phyloP scores from a whole-genome alignment of 2,888 invertebrate genomes.

The Calameuta idolon region DNA sequence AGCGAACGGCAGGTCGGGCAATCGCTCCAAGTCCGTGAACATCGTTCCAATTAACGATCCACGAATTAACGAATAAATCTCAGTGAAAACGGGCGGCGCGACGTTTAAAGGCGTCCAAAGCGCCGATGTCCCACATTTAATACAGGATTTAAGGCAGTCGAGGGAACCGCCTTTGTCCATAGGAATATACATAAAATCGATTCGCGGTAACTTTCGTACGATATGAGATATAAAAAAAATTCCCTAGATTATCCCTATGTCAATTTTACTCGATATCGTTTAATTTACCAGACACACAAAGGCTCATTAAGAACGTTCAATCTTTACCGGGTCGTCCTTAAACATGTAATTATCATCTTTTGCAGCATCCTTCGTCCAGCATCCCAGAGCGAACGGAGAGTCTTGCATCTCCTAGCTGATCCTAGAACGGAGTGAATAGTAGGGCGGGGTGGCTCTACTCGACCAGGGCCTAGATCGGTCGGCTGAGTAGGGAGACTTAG shows the following conservation, averaged over 20 bases:
- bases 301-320: neutral
- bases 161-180: neutral
- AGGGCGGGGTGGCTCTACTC: conserved; percentile 39
- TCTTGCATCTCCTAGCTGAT: conserved; percentile 24
- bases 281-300: neutral
- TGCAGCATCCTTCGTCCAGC: conserved; percentile 30
- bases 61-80: conserved; percentile 48
- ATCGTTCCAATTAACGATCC: conserved; percentile 49
- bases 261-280: neutral
- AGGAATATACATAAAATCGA: neutral
- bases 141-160: neutral
- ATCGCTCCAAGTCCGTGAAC: conserved; percentile 24
- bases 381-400: conserved; percentile 12
- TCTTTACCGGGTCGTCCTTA: neutral
- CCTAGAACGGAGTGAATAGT: conserved; percentile 34
- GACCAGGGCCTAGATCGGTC: conserved; percentile 32
- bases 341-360: neutral
- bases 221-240: neutral
- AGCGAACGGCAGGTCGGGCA: conserved; percentile 28
- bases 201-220: neutral
- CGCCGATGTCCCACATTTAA: neutral
- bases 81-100: conserved; percentile 27
- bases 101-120: neutral
- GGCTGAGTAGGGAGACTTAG: conserved; percentile 18
- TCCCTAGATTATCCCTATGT: neutral